Base-by-base conservation (phyloP, 2,113 vertebrate genomes). In the Cephalopterus ornatus region DNA sequence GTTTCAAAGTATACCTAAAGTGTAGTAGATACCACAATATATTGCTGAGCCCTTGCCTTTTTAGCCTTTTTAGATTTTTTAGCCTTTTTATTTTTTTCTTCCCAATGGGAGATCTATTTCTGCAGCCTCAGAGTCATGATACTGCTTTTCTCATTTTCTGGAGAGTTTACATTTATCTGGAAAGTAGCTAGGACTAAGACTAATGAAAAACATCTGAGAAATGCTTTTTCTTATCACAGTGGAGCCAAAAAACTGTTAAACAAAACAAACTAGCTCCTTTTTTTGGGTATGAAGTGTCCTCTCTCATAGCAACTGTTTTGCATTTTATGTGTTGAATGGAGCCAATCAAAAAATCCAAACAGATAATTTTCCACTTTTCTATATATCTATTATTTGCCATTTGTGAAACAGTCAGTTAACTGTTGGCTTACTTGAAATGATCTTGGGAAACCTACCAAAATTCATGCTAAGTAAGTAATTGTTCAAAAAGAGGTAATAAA, bases 181-280 rank as follows among this genome's bases (percentile, higher is more conserved):
- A 86, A 94, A 39, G 2, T 59, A 71, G 66, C 55, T 94, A 77
- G 42, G 26, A 35, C n/a, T 85, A 56, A 28, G 50, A 75, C 88
- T 95, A 96, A 95, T 20, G 15, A 91, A 84, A 95, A 97, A 92
- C 96, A 93, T 86, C 76, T 92, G 95, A 95, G 65, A 92, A 88
- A 85, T 37, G 68, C 41, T 87, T 44, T 87, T 88, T 81, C 83
- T 91, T 97, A 94, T 70, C 22, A 11, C 32, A 84, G 26, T 50
- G 73, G n/a, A 50, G 92, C 75, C 93, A 96, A 92, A 91, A 62
- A 94, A 91, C 27, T 8, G 28, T 66, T 35, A 84, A 90, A 66
- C 39, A 84, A 90, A 94, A 80, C 32, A 85, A 94, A 80, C 26
- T 71, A 84, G 21, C 41, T 96, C 78, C 90, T 84, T 95, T 92